Evolutionary conservation across 1,140 invertebrate species (phyloP), one percentile per base, ranked within the genome.

Genomic region (Orius insidiosus): DNA sequence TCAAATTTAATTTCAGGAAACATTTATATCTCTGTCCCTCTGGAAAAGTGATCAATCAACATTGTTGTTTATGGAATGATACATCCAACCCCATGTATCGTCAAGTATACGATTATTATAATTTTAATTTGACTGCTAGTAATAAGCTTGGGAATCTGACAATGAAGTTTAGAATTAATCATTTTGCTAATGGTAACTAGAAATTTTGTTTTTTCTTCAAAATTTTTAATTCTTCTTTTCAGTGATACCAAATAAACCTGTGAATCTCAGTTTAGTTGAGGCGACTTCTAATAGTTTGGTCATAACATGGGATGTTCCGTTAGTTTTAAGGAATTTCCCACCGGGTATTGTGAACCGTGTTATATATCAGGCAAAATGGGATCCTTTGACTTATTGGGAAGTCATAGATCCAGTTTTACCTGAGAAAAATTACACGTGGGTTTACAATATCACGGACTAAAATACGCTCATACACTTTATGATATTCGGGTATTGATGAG

Each of bases 401-500:
- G 74, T 74, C 55, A 53, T 51, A 48, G n/a, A 10, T 9, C 46
- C 30, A 19, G 13, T 30, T n/a, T 16, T 24, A 3, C 2, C 47
- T 3, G 54, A 60, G 5, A 55, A 58, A 49, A 66, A 68, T 44
- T n/a, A 11, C 14, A 15, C 14, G 3, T 36, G n/a, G 35, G 57
- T 48, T 42, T 69, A 68, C 54, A 68, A 69, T 52, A 60, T 81
- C 33, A 69, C 1, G 62, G 65, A 46, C 58, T 81, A 10, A 61
- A 69, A 40, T 78, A 75, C 60, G 70, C 78, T 1, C 71, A 79
- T 56, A 67, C 70, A 39, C 61, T 67, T 38, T 83, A 80, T 62
- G 76, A 80, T 52, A 68, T 80, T 7, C 62, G 76, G 47, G 69
- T 83, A 31, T 72, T 66, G 19, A 66, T 78, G 48, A 72, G 67